Conservation (phyloP, 2,797 vertebrate genomes). For the Danio kyathit region DNA sequence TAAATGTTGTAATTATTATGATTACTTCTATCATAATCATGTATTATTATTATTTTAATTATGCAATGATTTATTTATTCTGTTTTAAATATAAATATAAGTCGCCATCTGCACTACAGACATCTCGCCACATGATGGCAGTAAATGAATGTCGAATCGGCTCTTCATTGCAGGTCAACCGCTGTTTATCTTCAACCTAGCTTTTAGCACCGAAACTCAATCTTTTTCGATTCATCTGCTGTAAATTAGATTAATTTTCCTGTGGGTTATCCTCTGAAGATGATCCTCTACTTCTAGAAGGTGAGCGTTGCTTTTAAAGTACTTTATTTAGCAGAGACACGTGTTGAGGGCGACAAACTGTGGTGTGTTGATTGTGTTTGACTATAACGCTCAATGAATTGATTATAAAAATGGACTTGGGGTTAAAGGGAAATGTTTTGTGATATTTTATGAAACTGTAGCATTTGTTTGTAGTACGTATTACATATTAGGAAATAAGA, state of each 20-base stretch:
- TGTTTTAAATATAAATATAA: too few species aligned
- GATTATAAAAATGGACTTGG: not conserved
- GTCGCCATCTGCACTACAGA: not conserved
- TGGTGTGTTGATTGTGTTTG: not conserved
- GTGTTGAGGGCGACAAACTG: not conserved
- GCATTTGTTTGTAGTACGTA: too few species aligned
- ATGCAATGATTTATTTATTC: too few species aligned
- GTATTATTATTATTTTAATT: too few species aligned
- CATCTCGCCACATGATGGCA: slow-evolving; percentile 88
- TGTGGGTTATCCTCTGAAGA: not conserved
- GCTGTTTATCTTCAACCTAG: slow-evolving; percentile 35
- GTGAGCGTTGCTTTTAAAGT: not conserved
- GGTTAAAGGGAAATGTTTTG: not conserved
- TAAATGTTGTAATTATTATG: too few species aligned
- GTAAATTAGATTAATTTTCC: not conserved
- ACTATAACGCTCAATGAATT: not conserved
- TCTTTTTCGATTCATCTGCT: not conserved
- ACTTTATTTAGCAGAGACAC: not conserved
- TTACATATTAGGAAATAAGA: too few species aligned
- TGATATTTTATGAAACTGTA: not conserved
- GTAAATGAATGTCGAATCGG: slow-evolving; percentile 72
- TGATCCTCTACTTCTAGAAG: not conserved
- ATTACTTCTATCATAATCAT: too few species aligned
- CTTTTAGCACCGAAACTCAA: not conserved
- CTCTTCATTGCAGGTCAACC: slow-evolving; percentile 41